Percentiles rank a stretch among this genome's conserved stretches.
Evolutionary conservation across 2,888 invertebrate species (phyloP).

Genomic region (Drosophila birchii): DNA sequence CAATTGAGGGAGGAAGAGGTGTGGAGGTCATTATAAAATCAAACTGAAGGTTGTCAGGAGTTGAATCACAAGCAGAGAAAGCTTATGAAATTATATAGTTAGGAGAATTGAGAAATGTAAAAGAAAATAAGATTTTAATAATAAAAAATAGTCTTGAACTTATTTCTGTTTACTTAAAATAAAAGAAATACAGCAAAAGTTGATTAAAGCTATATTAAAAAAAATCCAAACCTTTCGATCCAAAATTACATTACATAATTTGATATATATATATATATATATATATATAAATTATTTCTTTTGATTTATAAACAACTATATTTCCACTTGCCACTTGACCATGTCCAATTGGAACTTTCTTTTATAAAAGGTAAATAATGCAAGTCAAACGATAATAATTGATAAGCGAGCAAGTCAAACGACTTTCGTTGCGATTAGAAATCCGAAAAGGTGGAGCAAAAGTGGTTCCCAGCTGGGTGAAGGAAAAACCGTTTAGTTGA

Average conservation of each 20-base stretch:
- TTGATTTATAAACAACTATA: background rate
- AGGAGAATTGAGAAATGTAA: background rate
- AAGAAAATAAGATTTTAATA: background rate
- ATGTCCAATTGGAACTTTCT: slow-evolving; percentile 27
- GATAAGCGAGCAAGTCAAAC: slow-evolving; percentile 43
- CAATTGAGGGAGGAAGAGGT: slow-evolving; percentile 30
- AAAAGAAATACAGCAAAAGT: background rate
- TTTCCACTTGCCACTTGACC: slow-evolving; percentile 7
- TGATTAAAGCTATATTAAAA: background rate
- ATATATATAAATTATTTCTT: background rate
- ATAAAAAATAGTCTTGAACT: background rate
- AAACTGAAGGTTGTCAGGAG: slow-evolving; percentile 7
- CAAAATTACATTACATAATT: too few species aligned
- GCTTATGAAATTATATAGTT: background rate
- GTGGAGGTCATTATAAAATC: background rate
- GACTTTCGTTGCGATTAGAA: slow-evolving; percentile 62
- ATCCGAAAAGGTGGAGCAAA: slow-evolving; percentile 46
- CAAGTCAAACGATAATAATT: slow-evolving; percentile 49
- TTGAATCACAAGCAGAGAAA: slow-evolving; percentile 8
- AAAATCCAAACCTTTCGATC: background rate
- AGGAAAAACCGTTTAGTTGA: slow-evolving; percentile 42
- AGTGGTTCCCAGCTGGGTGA: slow-evolving; percentile 29
- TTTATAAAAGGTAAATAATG: slow-evolving; percentile 13
- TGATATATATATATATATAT: too few species aligned
- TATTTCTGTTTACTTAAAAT: background rate